Conservation (phyloP, 2,113 vertebrate genomes). For the Hiodon alosoides region DNA sequence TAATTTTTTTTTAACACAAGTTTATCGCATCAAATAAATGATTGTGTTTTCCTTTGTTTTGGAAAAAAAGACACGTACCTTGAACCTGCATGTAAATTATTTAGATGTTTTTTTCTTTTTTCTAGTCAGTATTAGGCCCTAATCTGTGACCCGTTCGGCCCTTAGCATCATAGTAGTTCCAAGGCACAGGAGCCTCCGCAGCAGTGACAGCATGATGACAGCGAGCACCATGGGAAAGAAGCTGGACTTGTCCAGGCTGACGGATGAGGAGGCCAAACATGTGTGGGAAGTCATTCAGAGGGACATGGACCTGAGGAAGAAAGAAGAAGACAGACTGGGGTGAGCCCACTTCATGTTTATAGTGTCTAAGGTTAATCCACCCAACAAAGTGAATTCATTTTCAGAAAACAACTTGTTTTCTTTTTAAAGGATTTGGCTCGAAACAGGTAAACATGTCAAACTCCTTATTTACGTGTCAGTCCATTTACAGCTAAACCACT, state of each 20-base stretch:
- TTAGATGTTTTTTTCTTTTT: not conserved
- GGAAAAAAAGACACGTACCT: no score
- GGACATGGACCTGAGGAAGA: conserved; percentile 82
- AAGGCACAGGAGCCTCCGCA: not conserved
- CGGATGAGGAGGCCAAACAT: conserved; percentile 87
- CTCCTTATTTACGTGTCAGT: no score
- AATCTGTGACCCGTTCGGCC: not conserved
- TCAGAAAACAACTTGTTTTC: no score
- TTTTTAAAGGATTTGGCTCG: no score
- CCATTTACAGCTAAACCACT: not conserved
- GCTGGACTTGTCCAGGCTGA: conserved; percentile 84
- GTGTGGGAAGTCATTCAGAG: conserved; percentile 87
- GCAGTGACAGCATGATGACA: not conserved
- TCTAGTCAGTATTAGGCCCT: not conserved
- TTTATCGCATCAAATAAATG: no score
- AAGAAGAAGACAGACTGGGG: conserved; percentile 82
- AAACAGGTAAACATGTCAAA: no score
- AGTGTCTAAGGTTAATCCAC: not conserved
- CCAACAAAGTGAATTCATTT: not conserved
- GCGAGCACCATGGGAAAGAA: conserved; percentile 71
- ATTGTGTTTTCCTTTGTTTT: no score
- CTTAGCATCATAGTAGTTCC: not conserved
- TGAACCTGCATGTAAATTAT: not conserved
- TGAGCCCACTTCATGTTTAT: conserved; percentile 44
- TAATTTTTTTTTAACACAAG: no score